phyloP scores from a whole-genome alignment of 2,113 vertebrate genomes.

The Melanerpes formicivorus region DNA sequence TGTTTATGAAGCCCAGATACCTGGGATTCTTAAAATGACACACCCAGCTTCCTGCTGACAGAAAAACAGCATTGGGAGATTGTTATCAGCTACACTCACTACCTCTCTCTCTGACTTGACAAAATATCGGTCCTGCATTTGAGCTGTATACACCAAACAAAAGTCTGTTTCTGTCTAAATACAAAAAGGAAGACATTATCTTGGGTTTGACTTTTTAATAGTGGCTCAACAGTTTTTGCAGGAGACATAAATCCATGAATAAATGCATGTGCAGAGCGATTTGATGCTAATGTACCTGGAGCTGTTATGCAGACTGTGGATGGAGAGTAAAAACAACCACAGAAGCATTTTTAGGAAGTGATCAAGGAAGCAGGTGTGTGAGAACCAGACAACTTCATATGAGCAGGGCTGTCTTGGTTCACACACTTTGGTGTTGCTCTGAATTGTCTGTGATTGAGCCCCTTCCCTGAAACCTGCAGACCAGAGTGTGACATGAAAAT shows the following conservation, averaged over 20 bases:
- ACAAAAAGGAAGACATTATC: background rate
- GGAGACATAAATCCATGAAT: accelerated
- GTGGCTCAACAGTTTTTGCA: background rate
- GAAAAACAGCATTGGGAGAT: constrained; percentile 33
- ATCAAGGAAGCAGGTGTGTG: background rate
- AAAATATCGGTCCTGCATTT: background rate
- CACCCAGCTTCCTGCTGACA: constrained; percentile 1
- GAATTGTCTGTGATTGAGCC: background rate
- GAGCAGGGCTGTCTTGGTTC: background rate
- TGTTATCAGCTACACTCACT: background rate
- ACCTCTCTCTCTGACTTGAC: background rate
- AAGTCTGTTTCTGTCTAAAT: background rate
- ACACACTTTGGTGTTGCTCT: background rate
- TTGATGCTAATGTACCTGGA: background rate
- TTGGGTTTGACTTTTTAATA: background rate
- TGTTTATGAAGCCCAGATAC: background rate
- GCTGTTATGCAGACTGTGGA: background rate
- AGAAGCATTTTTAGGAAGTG: constrained; percentile 2
- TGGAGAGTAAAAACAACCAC: background rate
- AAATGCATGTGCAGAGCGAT: background rate
- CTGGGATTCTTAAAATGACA: constrained; percentile 4
- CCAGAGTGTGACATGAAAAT: background rate
- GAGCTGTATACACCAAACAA: background rate
- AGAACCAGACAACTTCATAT: background rate
- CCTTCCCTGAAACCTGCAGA: background rate